Evolutionary conservation across 2,113 vertebrate genomes (phyloP), one percentile per base, ranked within the genome.

Genomic region (Ammodramus savannarum): DNA sequence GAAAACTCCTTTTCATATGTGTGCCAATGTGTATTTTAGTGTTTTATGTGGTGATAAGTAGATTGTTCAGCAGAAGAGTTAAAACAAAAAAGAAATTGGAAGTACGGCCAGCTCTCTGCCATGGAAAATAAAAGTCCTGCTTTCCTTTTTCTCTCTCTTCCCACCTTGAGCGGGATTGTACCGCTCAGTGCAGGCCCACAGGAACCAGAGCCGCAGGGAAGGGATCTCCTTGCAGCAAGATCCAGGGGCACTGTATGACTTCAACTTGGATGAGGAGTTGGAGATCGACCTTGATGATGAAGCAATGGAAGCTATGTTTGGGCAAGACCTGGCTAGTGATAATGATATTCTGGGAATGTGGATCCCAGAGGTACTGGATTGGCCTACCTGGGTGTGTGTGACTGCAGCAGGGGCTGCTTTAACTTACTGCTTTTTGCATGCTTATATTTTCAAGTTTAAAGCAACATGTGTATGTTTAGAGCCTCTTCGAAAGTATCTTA

Each of bases 371-470:
- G 99, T 99, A 99, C 92, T 99, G 99, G 99, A 99, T 97, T 99
- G 99, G 99, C 99, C 99, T 98, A 99, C 99, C 98, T 99, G 99
- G 99, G 99, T 99, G 99, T 99, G 99, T 99, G 98, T 99, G 99
- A 98, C 92, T 97, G 98, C 98, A 98, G 98, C 98, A 91, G 97
- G 97, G 97, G 98, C 98, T 98, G 98, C 98, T 98, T 97, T 97
- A 96, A 97, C 97, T 98, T 97, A 93, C 85, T 97, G 96, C 96
- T 97, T 90, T 89, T 89, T 87, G 90, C 89, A 87, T 71, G 91
- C 82, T 95, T 32, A 0, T 85, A 13, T 58, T 79, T 91, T 48
- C 27, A 14, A 74, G 77, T 80, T 52, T 48, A 9, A 91, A 94
- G 27, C 88, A 91, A 85, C 59, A 5, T 21, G 3, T 10, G 16